A percentile compares a stretch with the other conserved stretches of the same genome.
Conservation (phyloP, 2,113 vertebrate genomes). For the Leptosomus discolor region DNA sequence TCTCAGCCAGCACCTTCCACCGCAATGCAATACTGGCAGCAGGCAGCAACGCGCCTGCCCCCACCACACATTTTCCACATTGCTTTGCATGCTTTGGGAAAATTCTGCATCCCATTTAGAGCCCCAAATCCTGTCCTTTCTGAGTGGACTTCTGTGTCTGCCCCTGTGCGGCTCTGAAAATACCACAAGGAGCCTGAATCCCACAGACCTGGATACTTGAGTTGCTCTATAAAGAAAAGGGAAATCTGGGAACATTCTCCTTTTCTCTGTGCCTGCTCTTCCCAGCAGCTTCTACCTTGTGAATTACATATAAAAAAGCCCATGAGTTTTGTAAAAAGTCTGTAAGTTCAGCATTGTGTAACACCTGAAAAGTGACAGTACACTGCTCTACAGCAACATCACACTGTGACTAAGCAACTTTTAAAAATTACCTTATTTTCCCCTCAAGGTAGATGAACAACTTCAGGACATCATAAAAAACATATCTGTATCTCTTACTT, state of each 20-base stretch:
- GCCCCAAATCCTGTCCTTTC: neutral
- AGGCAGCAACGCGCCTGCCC: neutral
- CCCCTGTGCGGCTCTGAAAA: neutral
- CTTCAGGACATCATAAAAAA: neutral
- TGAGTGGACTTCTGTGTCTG: fast-evolving
- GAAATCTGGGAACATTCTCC: neutral
- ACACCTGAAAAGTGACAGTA: neutral
- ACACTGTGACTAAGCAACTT: neutral
- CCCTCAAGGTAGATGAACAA: neutral
- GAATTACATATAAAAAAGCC: neutral
- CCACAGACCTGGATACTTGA: neutral
- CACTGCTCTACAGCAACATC: neutral
- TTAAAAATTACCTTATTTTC: neutral
- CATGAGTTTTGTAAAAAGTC: neutral
- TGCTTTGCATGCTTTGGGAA: too few species aligned
- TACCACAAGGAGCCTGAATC: neutral
- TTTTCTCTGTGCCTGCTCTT: neutral
- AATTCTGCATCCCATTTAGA: neutral
- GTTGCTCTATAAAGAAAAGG: neutral
- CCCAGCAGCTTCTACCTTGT: neutral
- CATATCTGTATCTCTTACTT: neutral
- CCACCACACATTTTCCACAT: neutral
- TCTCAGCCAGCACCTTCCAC: neutral
- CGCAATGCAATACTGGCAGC: neutral
- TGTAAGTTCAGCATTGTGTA: neutral